These are phyloP conservation scores for Limosa lapponica DNA, from an alignment of 2,797 vertebrate genomes.

Conservation along the genomic window DNA sequence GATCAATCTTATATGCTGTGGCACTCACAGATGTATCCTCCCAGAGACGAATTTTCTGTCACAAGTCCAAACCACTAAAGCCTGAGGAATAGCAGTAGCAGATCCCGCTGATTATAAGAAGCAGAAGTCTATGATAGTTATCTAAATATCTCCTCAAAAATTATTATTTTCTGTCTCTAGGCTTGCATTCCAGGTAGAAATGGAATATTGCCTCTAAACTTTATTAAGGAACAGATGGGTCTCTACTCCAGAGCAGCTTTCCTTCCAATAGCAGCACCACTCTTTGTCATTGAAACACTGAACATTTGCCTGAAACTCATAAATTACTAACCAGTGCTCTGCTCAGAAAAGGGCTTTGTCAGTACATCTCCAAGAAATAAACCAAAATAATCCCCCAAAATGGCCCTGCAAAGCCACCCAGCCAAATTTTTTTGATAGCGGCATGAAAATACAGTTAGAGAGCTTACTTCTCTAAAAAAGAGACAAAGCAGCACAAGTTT, in stretches of 20 bases:
- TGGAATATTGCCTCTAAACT: slow-evolving; percentile 48
- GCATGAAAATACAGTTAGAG: neutral
- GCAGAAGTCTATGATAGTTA: slow-evolving; percentile 33
- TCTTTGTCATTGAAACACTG: neutral
- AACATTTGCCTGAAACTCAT: slow-evolving; percentile 13
- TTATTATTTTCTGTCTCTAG: slow-evolving; percentile 46
- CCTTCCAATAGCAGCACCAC: neutral
- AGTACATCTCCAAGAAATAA: neutral
- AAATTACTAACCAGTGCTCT: neutral
- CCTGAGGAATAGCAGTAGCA: slow-evolving; percentile 2
- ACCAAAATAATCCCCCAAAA: neutral
- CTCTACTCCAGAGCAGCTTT: slow-evolving; percentile 17
- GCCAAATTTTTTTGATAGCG: neutral
- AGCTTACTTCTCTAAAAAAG: neutral
- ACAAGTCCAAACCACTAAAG: slow-evolving; percentile 44
- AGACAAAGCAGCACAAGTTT: neutral
- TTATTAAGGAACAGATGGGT: slow-evolving; percentile 63
- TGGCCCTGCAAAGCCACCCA: neutral
- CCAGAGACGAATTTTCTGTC: slow-evolving; percentile 44
- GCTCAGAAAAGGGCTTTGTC: neutral
- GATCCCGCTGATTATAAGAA: slow-evolving; percentile 39
- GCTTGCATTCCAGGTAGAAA: slow-evolving; percentile 60
- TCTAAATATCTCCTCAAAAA: slow-evolving; percentile 57
- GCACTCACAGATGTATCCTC: slow-evolving; percentile 34
- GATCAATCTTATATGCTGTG: slow-evolving; percentile 40